Evolutionary conservation across 1,140 invertebrate species (phyloP).

Genomic region (Camponotus pennsylvanicus): DNA sequence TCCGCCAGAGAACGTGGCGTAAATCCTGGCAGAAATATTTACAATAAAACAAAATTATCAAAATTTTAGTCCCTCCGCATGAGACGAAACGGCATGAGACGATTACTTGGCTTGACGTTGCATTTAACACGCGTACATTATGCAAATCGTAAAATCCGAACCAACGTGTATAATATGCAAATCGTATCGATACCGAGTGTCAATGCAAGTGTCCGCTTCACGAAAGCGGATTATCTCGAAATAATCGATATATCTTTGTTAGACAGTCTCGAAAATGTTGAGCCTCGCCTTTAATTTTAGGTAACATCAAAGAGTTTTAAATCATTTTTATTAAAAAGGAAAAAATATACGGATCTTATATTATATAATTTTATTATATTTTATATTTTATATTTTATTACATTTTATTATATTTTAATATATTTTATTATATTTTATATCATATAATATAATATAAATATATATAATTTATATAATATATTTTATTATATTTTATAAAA

Average conservation of each 20-base stretch:
- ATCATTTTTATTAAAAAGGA: neutral
- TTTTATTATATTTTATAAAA: too few species aligned
- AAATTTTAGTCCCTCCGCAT: conserved; percentile 1
- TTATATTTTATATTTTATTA: too few species aligned
- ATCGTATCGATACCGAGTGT: conserved; percentile 32
- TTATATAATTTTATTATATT: neutral
- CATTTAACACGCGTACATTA: conserved; percentile 37
- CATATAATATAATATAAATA: too few species aligned
- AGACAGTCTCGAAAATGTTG: too few species aligned
- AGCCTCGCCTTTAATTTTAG: too few species aligned
- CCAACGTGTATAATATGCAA: conserved; percentile 43
- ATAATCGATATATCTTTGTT: neutral
- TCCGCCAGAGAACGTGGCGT: neutral
- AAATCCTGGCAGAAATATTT: conserved; percentile 4
- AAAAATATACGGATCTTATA: neutral
- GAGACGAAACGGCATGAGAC: neutral
- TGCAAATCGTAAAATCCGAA: conserved; percentile 22
- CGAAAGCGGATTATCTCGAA: neutral
- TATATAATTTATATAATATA: too few species aligned
- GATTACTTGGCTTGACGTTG: neutral
- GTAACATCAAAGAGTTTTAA: too few species aligned
- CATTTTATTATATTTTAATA: too few species aligned
- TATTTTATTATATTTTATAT: too few species aligned
- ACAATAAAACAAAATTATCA: too few species aligned
- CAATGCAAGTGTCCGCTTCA: neutral